Evolutionary conservation across 1,140 invertebrate genomes (phyloP).

Genomic region (Drosophila lini): DNA sequence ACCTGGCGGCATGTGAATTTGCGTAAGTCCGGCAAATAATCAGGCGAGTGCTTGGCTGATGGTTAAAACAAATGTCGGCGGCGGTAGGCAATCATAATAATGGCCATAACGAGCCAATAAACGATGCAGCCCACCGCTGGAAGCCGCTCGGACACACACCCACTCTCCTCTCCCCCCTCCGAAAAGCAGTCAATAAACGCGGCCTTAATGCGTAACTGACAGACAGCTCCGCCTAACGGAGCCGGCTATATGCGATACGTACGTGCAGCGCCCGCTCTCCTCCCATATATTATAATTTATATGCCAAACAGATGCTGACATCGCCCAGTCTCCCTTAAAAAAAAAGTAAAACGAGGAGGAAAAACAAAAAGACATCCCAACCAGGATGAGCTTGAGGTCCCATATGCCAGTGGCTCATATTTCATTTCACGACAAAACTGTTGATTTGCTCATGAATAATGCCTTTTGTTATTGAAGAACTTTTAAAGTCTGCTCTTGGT

Average conservation of each 20-base stretch:
- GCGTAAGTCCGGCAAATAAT: conserved; percentile 63
- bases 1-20: conserved; percentile 53
- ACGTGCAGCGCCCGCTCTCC: conserved; percentile 17
- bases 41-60: conserved; percentile 55
- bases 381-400: conserved; percentile 30
- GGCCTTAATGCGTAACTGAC: conserved; percentile 45
- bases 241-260: conserved; percentile 35
- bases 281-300: conserved; percentile 56
- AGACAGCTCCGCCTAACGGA: conserved; percentile 38
- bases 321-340: conserved; percentile 31
- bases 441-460: conserved; percentile 43
- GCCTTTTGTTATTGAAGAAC: conserved; percentile 13
- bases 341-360: neutral
- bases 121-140: conserved; percentile 35
- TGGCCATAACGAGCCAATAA: conserved; percentile 68
- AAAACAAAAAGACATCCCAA: conserved; percentile 9
- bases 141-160: neutral
- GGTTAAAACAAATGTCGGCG: conserved; percentile 39
- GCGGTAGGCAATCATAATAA: conserved; percentile 66
- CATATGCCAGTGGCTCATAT: conserved; percentile 31
- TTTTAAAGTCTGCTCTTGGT: conserved; percentile 1
- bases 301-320: conserved; percentile 61
- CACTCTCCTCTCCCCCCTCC: neutral
- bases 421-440: conserved; percentile 31
- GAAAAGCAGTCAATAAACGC: conserved; percentile 64